A percentile compares a stretch with the other conserved stretches of the same genome.
phyloP scores from a whole-genome alignment of 2,888 invertebrate species.

The Tubulanus polymorphus region DNA sequence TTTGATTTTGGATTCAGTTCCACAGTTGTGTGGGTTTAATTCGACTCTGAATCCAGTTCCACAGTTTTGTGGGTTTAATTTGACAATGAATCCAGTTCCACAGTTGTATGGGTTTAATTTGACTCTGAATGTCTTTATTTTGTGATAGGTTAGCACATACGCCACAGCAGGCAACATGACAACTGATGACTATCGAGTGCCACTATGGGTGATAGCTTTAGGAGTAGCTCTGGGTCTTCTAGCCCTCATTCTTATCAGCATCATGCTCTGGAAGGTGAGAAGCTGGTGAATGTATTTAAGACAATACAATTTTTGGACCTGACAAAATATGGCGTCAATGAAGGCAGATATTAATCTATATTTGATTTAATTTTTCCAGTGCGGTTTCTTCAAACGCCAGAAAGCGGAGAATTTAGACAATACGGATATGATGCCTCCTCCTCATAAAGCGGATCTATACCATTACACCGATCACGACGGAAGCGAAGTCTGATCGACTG shows the following conservation, averaged over 20 bases:
- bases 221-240: background rate
- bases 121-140: too few species aligned
- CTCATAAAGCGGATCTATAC: background rate
- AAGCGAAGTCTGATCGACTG: background rate
- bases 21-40: too few species aligned
- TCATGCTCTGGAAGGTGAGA: constrained; percentile 1
- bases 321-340: too few species aligned
- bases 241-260: background rate
- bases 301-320: too few species aligned
- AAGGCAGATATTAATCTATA: too few species aligned
- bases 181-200: background rate
- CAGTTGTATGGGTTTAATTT: too few species aligned
- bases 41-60: too few species aligned
- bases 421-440: background rate
- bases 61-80: too few species aligned
- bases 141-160: background rate
- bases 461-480: background rate
- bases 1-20: too few species aligned
- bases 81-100: too few species aligned
- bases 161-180: background rate
- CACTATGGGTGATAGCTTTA: background rate
- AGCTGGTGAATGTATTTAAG: too few species aligned
- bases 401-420: background rate
- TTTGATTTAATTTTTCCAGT: background rate
- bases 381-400: constrained; percentile 1